phyloP scores from a whole-genome alignment of 1,140 invertebrate genomes.

The Andricus grossulariae region DNA sequence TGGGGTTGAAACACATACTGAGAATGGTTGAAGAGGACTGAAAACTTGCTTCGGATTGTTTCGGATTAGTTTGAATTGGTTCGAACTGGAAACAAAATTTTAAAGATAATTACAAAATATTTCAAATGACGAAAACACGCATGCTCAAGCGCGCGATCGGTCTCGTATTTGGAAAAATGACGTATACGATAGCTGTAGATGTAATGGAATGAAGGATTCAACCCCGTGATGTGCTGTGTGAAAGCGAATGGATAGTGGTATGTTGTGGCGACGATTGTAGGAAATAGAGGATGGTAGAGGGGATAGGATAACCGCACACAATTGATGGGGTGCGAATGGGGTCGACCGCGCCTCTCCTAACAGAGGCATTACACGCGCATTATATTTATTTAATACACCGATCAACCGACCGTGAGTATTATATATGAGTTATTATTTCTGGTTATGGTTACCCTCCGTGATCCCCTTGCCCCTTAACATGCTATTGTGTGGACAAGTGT shows the following conservation, averaged over 20 bases:
- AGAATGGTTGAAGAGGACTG: no score
- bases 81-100: no score
- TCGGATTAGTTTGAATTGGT: no score
- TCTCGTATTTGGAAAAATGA: no score
- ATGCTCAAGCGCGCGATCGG: no score
- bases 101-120: no score
- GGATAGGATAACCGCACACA: constrained; percentile 58
- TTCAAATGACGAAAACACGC: no score
- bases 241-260: constrained; percentile 54
- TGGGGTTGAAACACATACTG: no score
- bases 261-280: constrained; percentile 47
- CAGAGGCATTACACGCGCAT: constrained; percentile 64
- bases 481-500: constrained; percentile 56
- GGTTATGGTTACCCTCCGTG: constrained; percentile 58
- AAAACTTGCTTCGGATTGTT: no score
- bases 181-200: no score
- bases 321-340: constrained; percentile 70
- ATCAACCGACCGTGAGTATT: constrained; percentile 46
- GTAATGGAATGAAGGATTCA: neutral
- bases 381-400: constrained; percentile 72
- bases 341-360: constrained; percentile 62
- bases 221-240: constrained; percentile 36
- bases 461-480: constrained; percentile 49
- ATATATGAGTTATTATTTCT: constrained; percentile 68
- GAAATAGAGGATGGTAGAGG: constrained; percentile 41